These are phyloP conservation scores for Malurus leucopterus DNA, from an alignment of 2,797 vertebrate species.

Conservation along the genomic window DNA sequence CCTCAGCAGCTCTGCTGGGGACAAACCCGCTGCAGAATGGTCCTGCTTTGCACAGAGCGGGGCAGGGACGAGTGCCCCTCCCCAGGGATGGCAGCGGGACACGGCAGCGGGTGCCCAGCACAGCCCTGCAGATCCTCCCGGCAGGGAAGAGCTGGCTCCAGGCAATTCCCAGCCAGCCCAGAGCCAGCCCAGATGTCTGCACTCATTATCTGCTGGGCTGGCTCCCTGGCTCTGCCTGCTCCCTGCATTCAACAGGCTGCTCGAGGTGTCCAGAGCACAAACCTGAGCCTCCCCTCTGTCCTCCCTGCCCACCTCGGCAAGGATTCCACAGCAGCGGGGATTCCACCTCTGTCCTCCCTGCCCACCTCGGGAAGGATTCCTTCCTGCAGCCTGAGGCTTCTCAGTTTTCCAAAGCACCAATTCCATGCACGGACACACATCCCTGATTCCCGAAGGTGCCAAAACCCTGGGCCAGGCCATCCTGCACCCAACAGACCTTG, in stretches of 20 bases:
- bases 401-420: neutral
- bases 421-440: fast-evolving
- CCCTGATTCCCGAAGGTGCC: neutral
- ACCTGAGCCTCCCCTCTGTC: neutral
- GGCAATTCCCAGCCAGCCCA: neutral
- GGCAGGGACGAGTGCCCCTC: neutral
- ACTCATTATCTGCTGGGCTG: neutral
- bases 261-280: neutral
- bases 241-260: neutral
- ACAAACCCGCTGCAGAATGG: fast-evolving
- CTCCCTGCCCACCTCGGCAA: neutral
- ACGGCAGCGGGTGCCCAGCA: neutral
- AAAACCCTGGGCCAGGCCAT: neutral
- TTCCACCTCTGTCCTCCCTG: neutral
- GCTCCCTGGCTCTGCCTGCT: neutral
- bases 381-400: neutral
- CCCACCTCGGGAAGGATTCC: neutral
- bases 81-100: neutral
- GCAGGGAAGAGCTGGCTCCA: neutral
- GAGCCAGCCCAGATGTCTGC: neutral
- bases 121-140: neutral
- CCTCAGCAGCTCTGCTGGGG: neutral
- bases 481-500: neutral
- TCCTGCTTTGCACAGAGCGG: neutral
- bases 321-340: too few species aligned